Conservation (phyloP, 1,140 invertebrate genomes). For the Pinna nobilis region DNA sequence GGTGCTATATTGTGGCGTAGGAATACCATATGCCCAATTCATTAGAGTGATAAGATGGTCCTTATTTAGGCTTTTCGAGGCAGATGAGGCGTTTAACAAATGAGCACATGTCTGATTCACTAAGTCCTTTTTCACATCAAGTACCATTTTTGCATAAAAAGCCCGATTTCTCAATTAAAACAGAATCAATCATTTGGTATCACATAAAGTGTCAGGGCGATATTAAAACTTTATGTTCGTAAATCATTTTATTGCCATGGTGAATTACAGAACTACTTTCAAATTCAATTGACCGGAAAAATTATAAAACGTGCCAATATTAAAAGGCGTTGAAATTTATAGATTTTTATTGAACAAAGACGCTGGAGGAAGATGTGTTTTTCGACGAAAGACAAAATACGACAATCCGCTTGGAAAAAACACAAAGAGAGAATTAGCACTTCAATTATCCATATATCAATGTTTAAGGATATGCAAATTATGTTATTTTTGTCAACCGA, state of each 20-base stretch:
- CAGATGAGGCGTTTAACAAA: slow-evolving; percentile 8
- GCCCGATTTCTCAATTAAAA: slow-evolving; percentile 31
- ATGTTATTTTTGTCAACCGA: slow-evolving; percentile 9
- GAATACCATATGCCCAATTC: slow-evolving; percentile 18
- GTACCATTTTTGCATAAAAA: slow-evolving; percentile 43
- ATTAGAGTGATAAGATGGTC: background rate
- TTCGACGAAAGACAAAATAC: slow-evolving; percentile 16
- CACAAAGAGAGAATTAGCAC: background rate
- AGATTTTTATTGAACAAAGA: slow-evolving; percentile 9
- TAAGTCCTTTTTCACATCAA: background rate
- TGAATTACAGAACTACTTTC: slow-evolving; percentile 39
- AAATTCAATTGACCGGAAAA: slow-evolving; percentile 37
- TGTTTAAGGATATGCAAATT: slow-evolving; percentile 17
- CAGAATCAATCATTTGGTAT: slow-evolving; percentile 37
- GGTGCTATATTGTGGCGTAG: too few relatives aligned
- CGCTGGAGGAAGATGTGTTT: slow-evolving; percentile 2
- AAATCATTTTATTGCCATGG: slow-evolving; percentile 43
- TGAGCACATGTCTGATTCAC: slow-evolving; percentile 12
- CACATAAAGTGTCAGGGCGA: slow-evolving; percentile 26
- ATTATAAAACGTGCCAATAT: slow-evolving; percentile 32
- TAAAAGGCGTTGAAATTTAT: slow-evolving; percentile 22
- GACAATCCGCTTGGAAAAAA: slow-evolving; percentile 8
- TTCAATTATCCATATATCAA: slow-evolving; percentile 26
- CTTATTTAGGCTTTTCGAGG: background rate
- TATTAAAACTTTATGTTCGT: slow-evolving; percentile 34